Conservation (phyloP, 2,113 vertebrate species). For the Bubo bubo region DNA sequence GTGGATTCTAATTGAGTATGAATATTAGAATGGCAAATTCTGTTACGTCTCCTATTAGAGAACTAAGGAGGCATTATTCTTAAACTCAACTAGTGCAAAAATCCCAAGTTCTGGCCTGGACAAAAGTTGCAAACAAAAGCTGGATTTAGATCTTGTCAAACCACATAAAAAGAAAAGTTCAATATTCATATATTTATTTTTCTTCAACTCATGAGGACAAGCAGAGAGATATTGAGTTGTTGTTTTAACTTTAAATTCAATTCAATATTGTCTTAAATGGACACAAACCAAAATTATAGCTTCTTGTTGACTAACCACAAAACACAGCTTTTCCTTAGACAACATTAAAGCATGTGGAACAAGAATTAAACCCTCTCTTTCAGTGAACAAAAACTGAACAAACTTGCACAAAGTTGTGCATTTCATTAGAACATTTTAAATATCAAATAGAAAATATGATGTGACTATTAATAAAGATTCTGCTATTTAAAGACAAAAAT, state of each 20-base stretch:
- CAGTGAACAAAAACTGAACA: not conserved
- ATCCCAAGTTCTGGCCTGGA: not conserved
- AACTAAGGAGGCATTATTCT: not conserved
- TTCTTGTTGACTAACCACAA: slow-evolving; percentile 16
- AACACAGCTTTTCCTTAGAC: slow-evolving; percentile 3
- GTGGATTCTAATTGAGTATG: not conserved
- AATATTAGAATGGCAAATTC: not conserved
- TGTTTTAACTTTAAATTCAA: slow-evolving; percentile 1
- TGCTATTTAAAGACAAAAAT: not conserved
- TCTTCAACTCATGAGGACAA: not conserved
- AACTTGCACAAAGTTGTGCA: not conserved
- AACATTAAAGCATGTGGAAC: not conserved
- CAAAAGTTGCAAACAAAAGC: not conserved
- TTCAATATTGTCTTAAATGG: not conserved
- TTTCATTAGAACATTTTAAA: not conserved
- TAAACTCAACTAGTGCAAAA: not conserved
- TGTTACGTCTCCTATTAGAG: not conserved
- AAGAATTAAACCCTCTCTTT: not conserved
- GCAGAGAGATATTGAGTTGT: not conserved
- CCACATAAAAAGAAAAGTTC: not conserved
- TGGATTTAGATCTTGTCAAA: not conserved
- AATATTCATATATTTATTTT: not conserved
- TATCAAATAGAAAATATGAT: not conserved
- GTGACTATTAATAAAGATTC: not conserved
- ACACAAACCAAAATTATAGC: slow-evolving; percentile 9